Evolutionary conservation across 2,797 vertebrate species (phyloP), one percentile per base, ranked within the genome.

Genomic region (Heliangelus exortis): DNA sequence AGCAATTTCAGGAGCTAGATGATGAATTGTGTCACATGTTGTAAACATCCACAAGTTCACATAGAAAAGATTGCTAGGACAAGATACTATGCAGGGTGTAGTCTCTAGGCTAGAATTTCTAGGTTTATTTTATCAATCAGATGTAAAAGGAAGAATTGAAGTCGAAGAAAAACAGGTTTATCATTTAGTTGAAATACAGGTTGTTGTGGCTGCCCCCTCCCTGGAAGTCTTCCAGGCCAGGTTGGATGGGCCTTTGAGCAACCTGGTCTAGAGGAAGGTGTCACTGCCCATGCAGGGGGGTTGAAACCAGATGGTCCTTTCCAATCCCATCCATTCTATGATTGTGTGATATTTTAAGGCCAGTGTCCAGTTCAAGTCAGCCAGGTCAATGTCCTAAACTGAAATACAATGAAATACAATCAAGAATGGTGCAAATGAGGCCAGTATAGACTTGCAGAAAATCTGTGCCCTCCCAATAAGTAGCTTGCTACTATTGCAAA

Each of bases 371-470:
- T 41, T 83, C 21, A 83, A 69, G 68, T 71, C 22, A 75, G 36
- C 15, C 2, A 12, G 19, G 36, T n/a, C n/a, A 54, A 36, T 6
- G 15, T 41, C 25, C 53, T 65, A 25, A 67, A 18, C 54, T 41
- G 48, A 82, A 90, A 59, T 26, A 69, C 17, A 62, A 61, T 63
- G 15, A 39, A 76, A 15, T 41, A 61, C 4, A 36, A 65, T 25
- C 6, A 61, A 58, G 68, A 81, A 23, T 0, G 0, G 15, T 43
- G 50, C 25, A 54, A 47, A 78, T 22, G 9, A 48, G 36, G 31
- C 18, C n/a, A 84, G 8, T 15, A 51, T n/a, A 87, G 29, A 34
- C 22, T 17, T 61, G 45, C 50, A 83, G 62, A 61, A 87, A 87
- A 62, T 51, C 50, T 43, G 55, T 36, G 22, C 13, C 12, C 39